phyloP scores from a whole-genome alignment of 1,140 invertebrate species.

The Tachypleus tridentatus region DNA sequence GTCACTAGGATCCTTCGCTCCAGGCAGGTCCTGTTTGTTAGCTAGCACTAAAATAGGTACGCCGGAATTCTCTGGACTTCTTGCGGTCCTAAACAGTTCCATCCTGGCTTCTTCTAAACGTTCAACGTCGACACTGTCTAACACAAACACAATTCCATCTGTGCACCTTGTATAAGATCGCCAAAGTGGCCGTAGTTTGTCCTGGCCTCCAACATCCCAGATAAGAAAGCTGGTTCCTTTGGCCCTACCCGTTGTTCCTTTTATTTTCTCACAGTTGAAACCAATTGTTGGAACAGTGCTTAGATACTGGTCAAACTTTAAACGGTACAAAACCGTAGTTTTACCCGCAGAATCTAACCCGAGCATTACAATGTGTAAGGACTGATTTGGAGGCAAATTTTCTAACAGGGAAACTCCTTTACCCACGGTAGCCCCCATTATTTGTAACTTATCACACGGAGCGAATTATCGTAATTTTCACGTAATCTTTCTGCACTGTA shows the following conservation, averaged over 20 bases:
- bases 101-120: constrained; percentile 89
- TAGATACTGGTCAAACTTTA: constrained; percentile 95
- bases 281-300: constrained; percentile 95
- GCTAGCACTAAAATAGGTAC: constrained; percentile 82
- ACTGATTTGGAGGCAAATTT: constrained; percentile 51
- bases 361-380: constrained; percentile 90
- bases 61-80: constrained; percentile 71
- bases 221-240: constrained; percentile 55
- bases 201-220: constrained; percentile 87
- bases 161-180: constrained; percentile 82
- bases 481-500: no score
- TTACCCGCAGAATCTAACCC: constrained; percentile 94
- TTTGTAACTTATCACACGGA: no score
- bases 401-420: constrained; percentile 45
- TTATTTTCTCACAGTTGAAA: constrained; percentile 95
- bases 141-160: constrained; percentile 84
- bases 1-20: constrained; percentile 70
- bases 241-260: constrained; percentile 40
- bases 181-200: constrained; percentile 84
- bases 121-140: constrained; percentile 79
- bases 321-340: constrained; percentile 86
- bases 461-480: no score
- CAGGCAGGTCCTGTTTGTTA: constrained; percentile 87
- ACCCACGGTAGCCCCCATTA: constrained; percentile 32
- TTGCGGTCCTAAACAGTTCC: constrained; percentile 76